Evolutionary conservation across 1,140 invertebrate genomes (phyloP).

Genomic region (Diabrotica virgifera): DNA sequence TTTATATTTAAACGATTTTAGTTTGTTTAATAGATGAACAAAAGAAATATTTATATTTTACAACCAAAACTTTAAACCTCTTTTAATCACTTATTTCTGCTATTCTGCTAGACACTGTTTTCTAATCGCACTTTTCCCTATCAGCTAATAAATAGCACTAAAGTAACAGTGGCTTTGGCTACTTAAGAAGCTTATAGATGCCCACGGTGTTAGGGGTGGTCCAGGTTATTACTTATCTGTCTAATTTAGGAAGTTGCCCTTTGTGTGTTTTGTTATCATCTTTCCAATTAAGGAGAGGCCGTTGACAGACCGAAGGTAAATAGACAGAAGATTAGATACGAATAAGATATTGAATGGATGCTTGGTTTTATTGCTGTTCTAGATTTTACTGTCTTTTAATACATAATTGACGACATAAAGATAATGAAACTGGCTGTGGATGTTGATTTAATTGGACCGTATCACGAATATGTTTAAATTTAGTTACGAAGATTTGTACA

Average conservation of each 20-base stretch:
- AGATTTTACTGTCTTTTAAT: background rate
- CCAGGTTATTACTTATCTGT: constrained; percentile 9
- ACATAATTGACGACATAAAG: background rate
- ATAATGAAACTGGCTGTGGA: background rate
- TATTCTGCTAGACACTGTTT: no score
- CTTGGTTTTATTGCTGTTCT: background rate
- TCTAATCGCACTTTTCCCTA: background rate
- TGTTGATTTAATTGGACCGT: no score
- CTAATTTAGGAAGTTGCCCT: constrained; percentile 12
- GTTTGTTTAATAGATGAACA: no score
- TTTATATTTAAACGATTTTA: no score
- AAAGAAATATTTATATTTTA: no score
- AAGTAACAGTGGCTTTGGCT: constrained; percentile 1
- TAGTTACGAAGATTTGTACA: no score
- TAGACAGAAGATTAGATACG: constrained; percentile 10
- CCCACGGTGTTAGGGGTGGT: constrained; percentile 10
- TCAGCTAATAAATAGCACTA: constrained; percentile 13
- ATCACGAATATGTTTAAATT: no score
- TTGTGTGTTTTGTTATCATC: constrained; percentile 14
- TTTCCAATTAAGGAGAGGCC: constrained; percentile 13
- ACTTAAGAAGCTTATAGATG: constrained; percentile 11
- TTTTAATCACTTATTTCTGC: no score
- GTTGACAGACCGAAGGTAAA: constrained; percentile 10
- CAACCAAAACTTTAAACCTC: no score
- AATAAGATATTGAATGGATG: background rate